Base-by-base conservation (phyloP, 2,113 vertebrate species). In the Scomber japonicus region DNA sequence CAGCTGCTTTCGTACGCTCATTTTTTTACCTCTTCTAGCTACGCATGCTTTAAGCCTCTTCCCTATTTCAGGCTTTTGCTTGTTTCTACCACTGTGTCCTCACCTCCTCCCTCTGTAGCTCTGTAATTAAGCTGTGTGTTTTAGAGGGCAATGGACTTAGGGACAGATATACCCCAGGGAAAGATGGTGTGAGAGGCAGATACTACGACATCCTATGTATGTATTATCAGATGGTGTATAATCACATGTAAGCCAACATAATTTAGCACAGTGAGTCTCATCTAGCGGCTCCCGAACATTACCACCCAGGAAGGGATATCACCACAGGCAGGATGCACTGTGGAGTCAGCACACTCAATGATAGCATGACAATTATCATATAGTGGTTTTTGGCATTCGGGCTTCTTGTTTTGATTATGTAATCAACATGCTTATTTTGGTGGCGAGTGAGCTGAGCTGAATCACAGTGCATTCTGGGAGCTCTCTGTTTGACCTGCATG, bases 401-500 rank as follows among this genome's bases (percentile, higher is more conserved):
- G 71, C 74, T 51, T 80, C 70, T 85, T 76, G 86, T 91, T 91
- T 83, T 84, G 73, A 84, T 94, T 92, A 91, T 82, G 79, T 82
- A 92, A 94, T 88, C 85, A 71, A 55, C 78, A 67, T 80, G 68
- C 75, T 87, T 88, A 83, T 87, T 89, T 89, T 81, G 73, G 64
- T 84, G 86, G 79, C 19, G 85, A 86, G 71, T 65, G 84, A 84
- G 87, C 72, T 24, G 64, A 77, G 80, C 87, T 84, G 84, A 85
- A 86, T 79, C 73, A 77, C 72, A 70, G 73, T 81, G 81, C 81
- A 84, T 90, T 92, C 72, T 82, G 80, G 83, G 82, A 91, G 80
- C 57, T 84, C 65, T 81, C 75, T 91, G 83, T 92, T 87, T 91
- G 88, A 92, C 86, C 78, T 83, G 86, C 59, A 6, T 91, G 88